phyloP scores from a whole-genome alignment of 2,797 vertebrate genomes.

The Saguinus oedipus region DNA sequence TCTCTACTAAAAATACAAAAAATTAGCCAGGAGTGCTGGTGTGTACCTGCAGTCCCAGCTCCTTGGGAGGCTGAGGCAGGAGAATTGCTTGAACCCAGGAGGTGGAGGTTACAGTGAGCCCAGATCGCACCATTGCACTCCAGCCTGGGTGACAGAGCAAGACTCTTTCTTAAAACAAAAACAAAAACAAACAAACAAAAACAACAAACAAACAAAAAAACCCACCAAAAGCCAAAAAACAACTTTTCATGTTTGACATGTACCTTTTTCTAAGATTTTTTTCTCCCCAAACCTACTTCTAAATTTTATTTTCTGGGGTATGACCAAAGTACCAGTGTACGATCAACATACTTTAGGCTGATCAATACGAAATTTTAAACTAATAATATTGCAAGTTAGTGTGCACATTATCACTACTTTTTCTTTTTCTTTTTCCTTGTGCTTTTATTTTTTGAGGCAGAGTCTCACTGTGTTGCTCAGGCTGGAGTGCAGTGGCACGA shows the following conservation, averaged over 20 bases:
- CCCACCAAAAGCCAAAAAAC: too few relatives aligned
- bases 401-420: background rate
- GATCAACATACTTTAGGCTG: background rate
- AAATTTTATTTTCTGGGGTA: background rate
- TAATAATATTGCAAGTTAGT: background rate
- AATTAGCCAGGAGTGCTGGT: background rate
- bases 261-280: conserved; percentile 7
- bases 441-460: background rate
- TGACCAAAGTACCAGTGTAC: background rate
- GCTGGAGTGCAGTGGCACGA: background rate
- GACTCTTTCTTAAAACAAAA: background rate
- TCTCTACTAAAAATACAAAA: background rate
- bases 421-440: background rate
- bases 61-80: background rate
- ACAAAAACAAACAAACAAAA: background rate
- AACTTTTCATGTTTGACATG: background rate
- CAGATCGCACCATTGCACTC: background rate
- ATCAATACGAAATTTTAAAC: background rate
- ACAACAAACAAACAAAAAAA: too few relatives aligned
- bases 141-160: background rate
- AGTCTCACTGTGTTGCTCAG: background rate
- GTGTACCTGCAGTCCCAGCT: background rate
- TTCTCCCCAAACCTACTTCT: background rate
- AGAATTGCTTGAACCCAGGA: background rate
- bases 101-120: background rate